Evolutionary conservation across 2,888 invertebrate species (phyloP), one percentile per base, ranked within the genome.

Genomic region (Campopleginae sp.): DNA sequence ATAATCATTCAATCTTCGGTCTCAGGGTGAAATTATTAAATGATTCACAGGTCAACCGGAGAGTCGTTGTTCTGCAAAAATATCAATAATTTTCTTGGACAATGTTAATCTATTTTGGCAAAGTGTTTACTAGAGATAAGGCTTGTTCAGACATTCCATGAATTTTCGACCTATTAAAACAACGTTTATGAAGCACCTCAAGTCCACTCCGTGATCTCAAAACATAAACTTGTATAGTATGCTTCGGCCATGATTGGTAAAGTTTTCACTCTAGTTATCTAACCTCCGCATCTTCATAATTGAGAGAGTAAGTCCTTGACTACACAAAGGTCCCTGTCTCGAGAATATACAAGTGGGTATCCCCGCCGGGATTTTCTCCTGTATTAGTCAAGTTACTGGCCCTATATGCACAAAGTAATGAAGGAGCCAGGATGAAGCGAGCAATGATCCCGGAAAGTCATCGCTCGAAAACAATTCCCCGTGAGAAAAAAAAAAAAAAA

Each of bases 201-300:
- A 74, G 74, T 74, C 74, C 74, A 74, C 61, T 65, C 38, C 65
- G 48, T 27, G 48, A 76, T 76, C 76, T 66, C 51, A 33, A 77
- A 42, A 17, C 27, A 48, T 31, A 17, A 51, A 48, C n/a, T n/a
- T 51, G n/a, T 42, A 14, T 31, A 72, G 10, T n/a, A 31, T 48
- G 19, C 51, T 80, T 66, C 3, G 33, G 51, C 71, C 70, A 38
- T 63, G 79, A 85, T 79, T 79, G 68, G 65, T 44, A 54, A 75
- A 82, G 78, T 82, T 79, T 75, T 33, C 46, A 79, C 68, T 82
- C 51, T 76, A 46, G 31, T 66, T 42, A 65, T 77, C 77, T 66
- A 75, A 78, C 54, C 71, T 65, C 71, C 17, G 71, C 23, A 82
- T 82, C 82, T 77, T 82, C 74, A 68, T 79, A 79, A 79, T 79